Evolutionary conservation across 2,888 invertebrate species (phyloP), one percentile per base, ranked within the genome.

Genomic region (Chrysolina americana): DNA sequence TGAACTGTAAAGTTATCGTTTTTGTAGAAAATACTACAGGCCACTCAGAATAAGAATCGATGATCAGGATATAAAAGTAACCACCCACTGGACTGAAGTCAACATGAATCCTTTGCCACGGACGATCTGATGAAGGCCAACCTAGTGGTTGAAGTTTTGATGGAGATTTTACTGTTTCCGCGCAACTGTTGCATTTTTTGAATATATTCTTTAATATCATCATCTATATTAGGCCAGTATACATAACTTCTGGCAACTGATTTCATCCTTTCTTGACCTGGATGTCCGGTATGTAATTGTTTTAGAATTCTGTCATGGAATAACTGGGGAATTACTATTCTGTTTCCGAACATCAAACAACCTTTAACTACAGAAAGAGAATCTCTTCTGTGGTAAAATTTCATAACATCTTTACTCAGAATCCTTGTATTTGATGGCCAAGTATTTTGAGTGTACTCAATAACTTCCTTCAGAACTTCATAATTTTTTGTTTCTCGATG

Each of bases 1-100:
- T n/a, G n/a, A n/a, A n/a, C n/a, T n/a, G n/a, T n/a, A n/a, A n/a
- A n/a, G n/a, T n/a, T n/a, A n/a, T n/a, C n/a, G 28, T 2, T 28
- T 28, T 28, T 28, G 28, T n/a, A 19, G 10, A 17, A n/a, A 17
- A 13, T 48, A 48, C 48, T 17, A 4, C 48, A n/a, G 48, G 13
- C 48, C 48, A 48, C 17, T 5, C 5, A n/a, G 48, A 48, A 17
- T 4, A 48, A n/a, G 48, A 13, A 48, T 48, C 48, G 15, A 48
- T 17, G 17, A 48, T 13, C 3, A 53, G 10, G 19, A 53, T 28
- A 21, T 63, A 47, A 2, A 9, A 53, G 17, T 59, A 19, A 13
- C 68, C 68, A 17, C 68, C 11, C n/a, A 68, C 36, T 28, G 65
- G 72, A 6, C 72, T 66, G 36, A 59, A 68, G 50, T 72, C 68